Percentiles rank a stretch among this genome's conserved stretches.
phyloP scores from a whole-genome alignment of 2,888 invertebrate genomes.

The Xylophagus ater region DNA sequence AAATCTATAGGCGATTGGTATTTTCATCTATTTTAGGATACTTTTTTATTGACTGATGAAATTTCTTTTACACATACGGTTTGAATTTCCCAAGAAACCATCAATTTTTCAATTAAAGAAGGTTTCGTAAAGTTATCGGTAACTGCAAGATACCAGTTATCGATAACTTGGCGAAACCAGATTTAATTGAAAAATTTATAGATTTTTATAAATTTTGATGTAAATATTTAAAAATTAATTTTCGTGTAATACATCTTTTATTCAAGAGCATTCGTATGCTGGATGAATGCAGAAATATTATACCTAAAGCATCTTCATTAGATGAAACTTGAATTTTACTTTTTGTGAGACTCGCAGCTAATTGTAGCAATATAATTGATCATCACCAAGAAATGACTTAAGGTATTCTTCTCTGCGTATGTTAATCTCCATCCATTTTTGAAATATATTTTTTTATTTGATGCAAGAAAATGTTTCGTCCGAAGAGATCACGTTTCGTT shows the following conservation, averaged over 20 bases:
- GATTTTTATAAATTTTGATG: too few species aligned
- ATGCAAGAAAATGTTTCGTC: too few species aligned
- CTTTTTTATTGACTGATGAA: background rate
- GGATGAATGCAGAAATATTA: conserved; percentile 42
- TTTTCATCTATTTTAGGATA: conserved; percentile 5
- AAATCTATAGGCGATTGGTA: conserved; percentile 32
- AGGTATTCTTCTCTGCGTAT: too few species aligned
- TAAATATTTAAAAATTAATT: conserved; percentile 45
- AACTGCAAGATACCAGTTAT: conserved; percentile 39
- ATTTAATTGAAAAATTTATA: too few species aligned
- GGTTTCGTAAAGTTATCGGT: conserved; percentile 42
- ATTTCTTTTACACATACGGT: conserved; percentile 8
- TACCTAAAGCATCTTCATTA: conserved; percentile 43
- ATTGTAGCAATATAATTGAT: too few species aligned
- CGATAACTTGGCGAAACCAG: too few species aligned
- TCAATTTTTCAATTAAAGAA: conserved; percentile 39
- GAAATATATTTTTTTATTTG: too few species aligned
- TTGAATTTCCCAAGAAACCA: conserved; percentile 37
- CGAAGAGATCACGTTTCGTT: too few species aligned
- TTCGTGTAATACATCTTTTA: conserved; percentile 43
- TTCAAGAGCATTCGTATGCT: conserved; percentile 41
- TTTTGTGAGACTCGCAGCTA: too few species aligned
- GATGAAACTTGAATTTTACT: too few species aligned
- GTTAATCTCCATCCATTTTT: too few species aligned
- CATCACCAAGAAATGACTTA: too few species aligned